These are phyloP conservation scores for Pseudochirops corinnae DNA, from an alignment of 2,797 vertebrate genomes.

Conservation along the genomic window DNA sequence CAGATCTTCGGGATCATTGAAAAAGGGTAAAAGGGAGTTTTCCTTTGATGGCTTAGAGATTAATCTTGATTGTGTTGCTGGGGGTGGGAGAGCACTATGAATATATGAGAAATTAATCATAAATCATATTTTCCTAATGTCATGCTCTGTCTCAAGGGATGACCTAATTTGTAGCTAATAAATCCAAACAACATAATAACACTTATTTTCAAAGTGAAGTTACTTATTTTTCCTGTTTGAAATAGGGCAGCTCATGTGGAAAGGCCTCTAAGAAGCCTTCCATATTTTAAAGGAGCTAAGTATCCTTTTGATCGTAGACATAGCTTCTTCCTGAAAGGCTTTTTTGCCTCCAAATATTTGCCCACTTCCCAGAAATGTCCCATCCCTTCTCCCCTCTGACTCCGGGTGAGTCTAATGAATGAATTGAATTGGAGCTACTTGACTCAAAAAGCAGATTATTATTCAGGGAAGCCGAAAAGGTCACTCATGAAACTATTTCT, in stretches of 20 bases:
- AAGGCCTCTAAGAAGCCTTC: background rate
- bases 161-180: conserved; percentile 28
- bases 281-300: background rate
- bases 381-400: background rate
- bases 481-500: background rate
- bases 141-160: background rate
- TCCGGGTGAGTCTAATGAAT: background rate
- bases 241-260: background rate
- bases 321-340: background rate
- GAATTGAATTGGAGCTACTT: background rate
- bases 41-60: background rate
- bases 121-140: background rate
- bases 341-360: background rate
- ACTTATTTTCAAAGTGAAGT: conserved; percentile 7
- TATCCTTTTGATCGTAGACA: background rate
- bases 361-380: background rate
- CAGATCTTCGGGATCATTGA: background rate
- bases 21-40: background rate
- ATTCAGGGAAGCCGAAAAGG: background rate
- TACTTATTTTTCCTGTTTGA: conserved; percentile 26
- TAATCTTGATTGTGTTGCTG: background rate
- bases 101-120: background rate
- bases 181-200: conserved; percentile 27
- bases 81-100: background rate
- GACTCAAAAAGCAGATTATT: background rate